Conservation (phyloP, 2,797 vertebrate species). For the Zenarchopterus dispar region DNA sequence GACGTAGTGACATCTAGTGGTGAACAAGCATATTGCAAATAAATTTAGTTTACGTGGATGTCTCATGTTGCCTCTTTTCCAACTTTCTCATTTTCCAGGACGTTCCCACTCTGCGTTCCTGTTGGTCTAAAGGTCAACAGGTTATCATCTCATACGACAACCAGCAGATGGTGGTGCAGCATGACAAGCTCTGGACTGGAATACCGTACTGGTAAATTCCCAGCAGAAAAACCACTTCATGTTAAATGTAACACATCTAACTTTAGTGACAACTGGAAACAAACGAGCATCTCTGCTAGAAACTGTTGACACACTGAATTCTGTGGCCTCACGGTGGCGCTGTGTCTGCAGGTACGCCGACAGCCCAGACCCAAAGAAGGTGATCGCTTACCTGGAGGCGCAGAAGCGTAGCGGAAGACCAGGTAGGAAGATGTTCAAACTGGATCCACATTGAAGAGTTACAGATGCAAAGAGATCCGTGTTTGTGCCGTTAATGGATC, state of each 20-base stretch:
- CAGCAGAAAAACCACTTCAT: background rate
- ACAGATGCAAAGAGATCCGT: background rate
- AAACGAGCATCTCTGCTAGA: too few species aligned
- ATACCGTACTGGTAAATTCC: slow-evolving; percentile 75
- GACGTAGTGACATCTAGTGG: background rate
- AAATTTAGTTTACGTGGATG: too few species aligned
- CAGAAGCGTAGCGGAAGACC: slow-evolving; percentile 84
- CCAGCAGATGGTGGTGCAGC: slow-evolving; percentile 44
- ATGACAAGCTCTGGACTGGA: slow-evolving; percentile 83
- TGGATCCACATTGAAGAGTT: background rate
- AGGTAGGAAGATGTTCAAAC: slow-evolving; percentile 64
- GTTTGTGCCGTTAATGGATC: too few species aligned
- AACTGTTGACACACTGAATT: too few species aligned
- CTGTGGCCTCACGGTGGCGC: too few species aligned
- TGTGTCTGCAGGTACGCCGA: slow-evolving; percentile 86
- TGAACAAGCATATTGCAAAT: too few species aligned
- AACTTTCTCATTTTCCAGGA: slow-evolving; percentile 71
- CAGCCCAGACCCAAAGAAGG: slow-evolving; percentile 74
- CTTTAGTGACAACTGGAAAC: background rate
- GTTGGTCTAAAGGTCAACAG: slow-evolving; percentile 87
- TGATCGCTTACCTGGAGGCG: slow-evolving; percentile 85
- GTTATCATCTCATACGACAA: slow-evolving; percentile 87
- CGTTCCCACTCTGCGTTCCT: slow-evolving; percentile 78
- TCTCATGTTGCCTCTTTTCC: too few species aligned
- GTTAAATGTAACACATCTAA: background rate